phyloP scores from a whole-genome alignment of 2,113 vertebrate genomes.

The Phylloscopus trochilus region DNA sequence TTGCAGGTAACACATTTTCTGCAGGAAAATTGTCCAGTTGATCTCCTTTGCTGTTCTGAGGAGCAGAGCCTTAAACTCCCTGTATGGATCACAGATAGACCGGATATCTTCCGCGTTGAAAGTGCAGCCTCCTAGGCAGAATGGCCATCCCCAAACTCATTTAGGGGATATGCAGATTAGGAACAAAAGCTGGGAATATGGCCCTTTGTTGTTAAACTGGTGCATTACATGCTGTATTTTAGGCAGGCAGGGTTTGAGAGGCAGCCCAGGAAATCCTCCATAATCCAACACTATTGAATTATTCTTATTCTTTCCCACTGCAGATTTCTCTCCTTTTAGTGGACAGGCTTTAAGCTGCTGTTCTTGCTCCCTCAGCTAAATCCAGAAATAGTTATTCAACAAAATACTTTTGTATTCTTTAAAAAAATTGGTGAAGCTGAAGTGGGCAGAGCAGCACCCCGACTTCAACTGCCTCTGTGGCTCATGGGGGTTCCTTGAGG shows the following conservation, averaged over 20 bases:
- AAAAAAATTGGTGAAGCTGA: not conserved
- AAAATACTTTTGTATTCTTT: not conserved
- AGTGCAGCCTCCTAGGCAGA: not conserved
- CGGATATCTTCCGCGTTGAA: fast-evolving
- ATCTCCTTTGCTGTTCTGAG: not conserved
- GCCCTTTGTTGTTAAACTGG: slow-evolving; percentile 48
- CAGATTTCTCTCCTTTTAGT: slow-evolving; percentile 37
- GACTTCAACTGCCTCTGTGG: not conserved
- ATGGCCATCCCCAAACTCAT: not conserved
- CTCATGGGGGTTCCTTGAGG: not conserved
- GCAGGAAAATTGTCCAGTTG: not conserved
- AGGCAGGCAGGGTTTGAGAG: slow-evolving; percentile 55
- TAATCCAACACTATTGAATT: slow-evolving; percentile 60
- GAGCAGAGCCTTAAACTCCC: not conserved
- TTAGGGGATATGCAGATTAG: slow-evolving; percentile 39
- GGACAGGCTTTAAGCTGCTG: not conserved
- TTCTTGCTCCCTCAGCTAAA: not conserved
- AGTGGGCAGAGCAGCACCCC: not conserved
- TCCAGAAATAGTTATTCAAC: not conserved
- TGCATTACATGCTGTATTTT: slow-evolving; percentile 60
- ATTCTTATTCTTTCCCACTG: slow-evolving; percentile 53
- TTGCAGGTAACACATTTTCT: not conserved
- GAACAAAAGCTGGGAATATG: not conserved
- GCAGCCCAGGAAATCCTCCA: slow-evolving; percentile 54
- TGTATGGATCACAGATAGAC: not conserved